Evolutionary conservation across 92 coral and sea anemone genomes (phyloP).

Genomic region (Phenganax stokvisi): DNA sequence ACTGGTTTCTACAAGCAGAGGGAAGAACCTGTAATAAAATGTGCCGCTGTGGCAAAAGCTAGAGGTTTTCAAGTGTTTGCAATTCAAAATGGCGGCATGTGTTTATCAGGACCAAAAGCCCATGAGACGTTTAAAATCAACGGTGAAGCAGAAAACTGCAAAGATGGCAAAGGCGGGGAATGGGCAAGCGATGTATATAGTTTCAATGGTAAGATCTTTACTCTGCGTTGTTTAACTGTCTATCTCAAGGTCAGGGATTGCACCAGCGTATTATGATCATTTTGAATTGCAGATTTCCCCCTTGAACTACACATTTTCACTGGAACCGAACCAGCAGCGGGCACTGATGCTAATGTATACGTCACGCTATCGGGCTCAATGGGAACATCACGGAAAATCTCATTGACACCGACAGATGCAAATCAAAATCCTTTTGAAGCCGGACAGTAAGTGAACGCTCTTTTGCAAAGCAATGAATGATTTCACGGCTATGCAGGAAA

Average conservation of each 20-base stretch:
- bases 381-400: conserved; percentile 14
- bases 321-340: conserved; percentile 8
- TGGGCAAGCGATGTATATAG: conserved; percentile 25
- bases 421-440: conserved; percentile 22
- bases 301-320: conserved; percentile 13
- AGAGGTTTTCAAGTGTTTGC: conserved; percentile 29
- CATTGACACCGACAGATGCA: background rate
- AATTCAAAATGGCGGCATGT: conserved; percentile 33
- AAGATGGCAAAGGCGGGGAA: conserved; percentile 11
- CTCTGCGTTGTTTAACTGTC: background rate
- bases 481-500: too few relatives aligned
- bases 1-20: conserved; percentile 28
- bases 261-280: background rate
- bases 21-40: conserved; percentile 4
- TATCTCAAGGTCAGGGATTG: background rate
- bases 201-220: conserved; percentile 6
- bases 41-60: conserved; percentile 4
- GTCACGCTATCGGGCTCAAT: conserved; percentile 11
- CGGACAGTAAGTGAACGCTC: conserved; percentile 6
- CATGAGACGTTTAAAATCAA: conserved; percentile 15
- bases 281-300: conserved; percentile 1
- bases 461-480: background rate
- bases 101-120: conserved; percentile 21
- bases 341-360: conserved; percentile 19
- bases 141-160: conserved; percentile 17